phyloP scores from a whole-genome alignment of 2,797 vertebrate genomes.

The Catamblyrhynchus diadema region DNA sequence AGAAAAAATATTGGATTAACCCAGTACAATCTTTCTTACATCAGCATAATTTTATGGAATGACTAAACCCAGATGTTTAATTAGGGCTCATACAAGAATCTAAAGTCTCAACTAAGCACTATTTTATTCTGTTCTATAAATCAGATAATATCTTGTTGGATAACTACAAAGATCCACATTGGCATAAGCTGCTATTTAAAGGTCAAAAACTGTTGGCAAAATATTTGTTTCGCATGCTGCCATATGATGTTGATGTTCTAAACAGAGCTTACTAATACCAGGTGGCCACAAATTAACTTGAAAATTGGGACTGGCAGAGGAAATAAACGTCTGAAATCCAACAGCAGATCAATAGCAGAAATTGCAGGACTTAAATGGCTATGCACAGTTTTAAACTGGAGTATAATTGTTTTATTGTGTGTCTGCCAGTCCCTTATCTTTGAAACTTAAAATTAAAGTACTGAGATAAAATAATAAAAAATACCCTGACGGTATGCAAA shows the following conservation, averaged over 20 bases:
- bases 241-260: neutral
- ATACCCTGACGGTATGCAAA: neutral
- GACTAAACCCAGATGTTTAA: neutral
- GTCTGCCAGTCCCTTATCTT: neutral
- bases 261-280: neutral
- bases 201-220: neutral
- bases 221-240: neutral
- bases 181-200: neutral
- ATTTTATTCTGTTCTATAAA: neutral
- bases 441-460: neutral
- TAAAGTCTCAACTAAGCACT: conserved; percentile 10
- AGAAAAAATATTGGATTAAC: neutral
- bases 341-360: neutral
- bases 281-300: neutral
- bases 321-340: neutral
- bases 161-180: neutral
- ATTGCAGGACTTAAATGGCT: neutral
- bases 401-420: neutral
- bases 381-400: neutral
- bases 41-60: neutral
- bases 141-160: neutral
- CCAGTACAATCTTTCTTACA: neutral
- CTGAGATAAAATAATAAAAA: neutral
- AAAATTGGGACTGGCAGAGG: neutral
- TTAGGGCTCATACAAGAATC: neutral